These are phyloP conservation scores for Drosophila parabipectinata DNA, from an alignment of 1,140 invertebrate genomes.

Conservation along the genomic window DNA sequence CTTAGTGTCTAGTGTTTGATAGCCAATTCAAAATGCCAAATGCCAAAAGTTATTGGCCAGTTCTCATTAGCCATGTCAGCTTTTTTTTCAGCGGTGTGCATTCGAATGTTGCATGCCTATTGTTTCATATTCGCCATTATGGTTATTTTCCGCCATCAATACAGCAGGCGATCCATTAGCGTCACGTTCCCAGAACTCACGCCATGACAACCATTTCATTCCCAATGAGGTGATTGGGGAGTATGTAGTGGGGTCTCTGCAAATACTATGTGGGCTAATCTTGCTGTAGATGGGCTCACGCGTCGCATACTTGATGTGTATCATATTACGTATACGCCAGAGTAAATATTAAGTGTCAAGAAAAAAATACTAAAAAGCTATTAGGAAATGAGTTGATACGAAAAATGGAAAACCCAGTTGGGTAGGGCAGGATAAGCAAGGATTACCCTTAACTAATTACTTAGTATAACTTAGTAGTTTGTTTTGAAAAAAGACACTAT, in stretches of 20 bases:
- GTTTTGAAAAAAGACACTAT: not conserved
- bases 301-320: slow-evolving; percentile 44
- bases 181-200: slow-evolving; percentile 36
- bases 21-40: slow-evolving; percentile 10
- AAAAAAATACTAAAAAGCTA: slow-evolving; percentile 15
- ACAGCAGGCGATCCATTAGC: slow-evolving; percentile 50
- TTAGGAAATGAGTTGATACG: slow-evolving; percentile 31
- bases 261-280: not conserved
- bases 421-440: not conserved
- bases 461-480: not conserved
- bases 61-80: slow-evolving; percentile 49
- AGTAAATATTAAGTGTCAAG: slow-evolving; percentile 4
- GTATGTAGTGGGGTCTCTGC: not conserved
- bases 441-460: not conserved
- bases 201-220: slow-evolving; percentile 10
- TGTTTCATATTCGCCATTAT: slow-evolving; percentile 23
- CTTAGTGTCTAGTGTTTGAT: not conserved
- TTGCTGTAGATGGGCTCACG: slow-evolving; percentile 8
- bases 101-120: slow-evolving; percentile 51
- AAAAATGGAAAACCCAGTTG: not conserved
- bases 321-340: slow-evolving; percentile 36
- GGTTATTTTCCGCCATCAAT: slow-evolving; percentile 52
- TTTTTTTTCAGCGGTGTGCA: slow-evolving; percentile 26
- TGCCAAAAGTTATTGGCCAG: slow-evolving; percentile 30
- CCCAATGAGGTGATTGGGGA: no score